Base-by-base conservation (phyloP, 2,888 invertebrate species). In the Unio pictorum region DNA sequence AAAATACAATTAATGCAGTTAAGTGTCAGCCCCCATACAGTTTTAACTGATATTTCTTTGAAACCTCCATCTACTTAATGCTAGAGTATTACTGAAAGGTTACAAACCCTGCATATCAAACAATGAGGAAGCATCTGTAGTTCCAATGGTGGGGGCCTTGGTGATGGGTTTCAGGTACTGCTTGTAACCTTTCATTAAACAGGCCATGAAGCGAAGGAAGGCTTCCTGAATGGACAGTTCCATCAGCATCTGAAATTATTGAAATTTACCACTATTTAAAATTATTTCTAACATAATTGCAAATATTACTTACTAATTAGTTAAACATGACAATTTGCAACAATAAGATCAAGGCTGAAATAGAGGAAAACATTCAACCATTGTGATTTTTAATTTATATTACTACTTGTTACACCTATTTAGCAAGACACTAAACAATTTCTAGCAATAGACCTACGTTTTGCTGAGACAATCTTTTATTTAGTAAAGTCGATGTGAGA, bases 221-320 rank as follows among this genome's bases (percentile, higher is more conserved):
- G 97, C 96, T 90, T 99, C 99, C 91, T 99, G 98, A 76, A 99
- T 98, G 90, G 96, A 95, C 81, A 96, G 92, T 89, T 99, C 99
- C 86, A 97, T 91, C 71, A 82, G 68, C 79, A 85, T 81, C 89
- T 89, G 77, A 61, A 77, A 76, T 26, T n/a, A 56, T 30, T n/a
- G 30, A 26, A 63, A 55, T 55, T 23, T 17, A 28, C 15, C 7
- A 8, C n/a, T 5, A 28, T 20, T 54, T 17, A 55, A 64, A n/a
- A 64, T 15, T 28, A n/a, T 11, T 55, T 26, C 20, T 55, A 61
- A 20, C 8, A 26, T 8, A 61, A 23, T 30, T 55, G n/a, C 57
- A 20, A 26, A 15, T 28, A 26, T 56, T 15, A 20, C 18, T 57
- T n/a, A 20, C n/a, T 20, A 55, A 26, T 18, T 23, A 18, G 55